Base-by-base conservation (phyloP, 2,888 invertebrate species). In the Brachypalpus laphriformis region DNA sequence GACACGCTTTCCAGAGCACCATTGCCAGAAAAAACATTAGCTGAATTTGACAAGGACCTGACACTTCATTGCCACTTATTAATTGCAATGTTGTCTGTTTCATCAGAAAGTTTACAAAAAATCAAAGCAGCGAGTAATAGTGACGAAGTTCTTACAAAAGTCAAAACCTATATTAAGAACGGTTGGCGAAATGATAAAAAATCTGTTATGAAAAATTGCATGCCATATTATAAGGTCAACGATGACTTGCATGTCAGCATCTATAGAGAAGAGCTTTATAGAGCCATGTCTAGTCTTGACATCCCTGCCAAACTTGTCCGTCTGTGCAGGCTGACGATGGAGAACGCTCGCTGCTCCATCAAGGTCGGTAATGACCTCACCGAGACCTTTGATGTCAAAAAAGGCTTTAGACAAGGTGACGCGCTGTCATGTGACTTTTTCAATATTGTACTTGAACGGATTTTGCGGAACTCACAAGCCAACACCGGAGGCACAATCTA, bases 1-100 rank as follows among this genome's bases (percentile, higher is more conserved):
- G 57, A 57, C 37, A 20, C 37, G 8, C 28, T 37, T 31, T 57
- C 57, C 20, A 57, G 57, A 20, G 34, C 31, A 18, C 54, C 54
- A 2, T 54, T 31, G 16, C 16, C 34, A 56, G 34, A 56, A 18
- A 34, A 18, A 20, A 18, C 76, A n/a, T 49, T 81, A 45, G 22
- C 34, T 6, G 78, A 86, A 9, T 16, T 86, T 11, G 82, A 87
- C 34, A 51, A 80, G 42, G 86, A 86, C 1, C 14, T 87, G 8
- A 8, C 11, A 20, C 37, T 82, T 2, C 82, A 82, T 66, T 87
- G 86, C 16, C 59, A 82, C 61, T 74, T 86, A 31, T 25, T 86
- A 54, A 63, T 47, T 14, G 31, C 81, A 11, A 28, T 6, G 3
- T 34, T 56, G 16, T 28, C 54, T 16, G 31, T 54, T 47, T n/a